Percentiles rank a stretch among this genome's conserved stretches.
These are phyloP conservation scores for Drosophila guanche DNA, from an alignment of 1,140 invertebrate genomes.

Conservation along the genomic window DNA sequence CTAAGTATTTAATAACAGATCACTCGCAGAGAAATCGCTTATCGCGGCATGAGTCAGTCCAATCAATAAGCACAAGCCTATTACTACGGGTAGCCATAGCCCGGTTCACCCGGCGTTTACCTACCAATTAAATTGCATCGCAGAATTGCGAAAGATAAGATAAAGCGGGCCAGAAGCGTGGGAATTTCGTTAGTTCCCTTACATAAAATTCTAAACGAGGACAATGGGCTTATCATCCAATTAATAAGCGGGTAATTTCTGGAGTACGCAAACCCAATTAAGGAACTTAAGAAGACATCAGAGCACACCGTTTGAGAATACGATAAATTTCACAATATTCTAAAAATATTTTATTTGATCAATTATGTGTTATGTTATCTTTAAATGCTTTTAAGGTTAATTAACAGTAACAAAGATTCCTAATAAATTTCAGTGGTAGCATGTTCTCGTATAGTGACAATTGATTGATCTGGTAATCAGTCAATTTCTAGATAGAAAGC, in stretches of 20 bases:
- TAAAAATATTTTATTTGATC: conserved; percentile 28
- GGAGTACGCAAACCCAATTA: conserved; percentile 32
- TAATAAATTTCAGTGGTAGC: too few species aligned
- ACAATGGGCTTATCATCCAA: conserved; percentile 41
- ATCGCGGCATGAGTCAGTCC: background rate
- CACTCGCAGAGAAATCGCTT: conserved; percentile 24
- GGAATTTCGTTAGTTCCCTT: conserved; percentile 29
- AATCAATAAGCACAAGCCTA: conserved; percentile 25
- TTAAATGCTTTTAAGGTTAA: too few species aligned
- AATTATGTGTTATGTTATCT: conserved; percentile 12
- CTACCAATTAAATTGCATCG: conserved; percentile 46
- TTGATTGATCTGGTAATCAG: conserved; percentile 27
- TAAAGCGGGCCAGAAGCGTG: conserved; percentile 21
- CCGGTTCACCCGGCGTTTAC: conserved; percentile 40
- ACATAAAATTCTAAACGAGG: conserved; percentile 26
- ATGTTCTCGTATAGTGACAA: too few species aligned
- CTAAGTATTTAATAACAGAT: conserved; percentile 58
- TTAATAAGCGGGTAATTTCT: conserved; percentile 19
- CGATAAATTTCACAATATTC: conserved; percentile 34
- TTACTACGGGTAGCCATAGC: conserved; percentile 34
- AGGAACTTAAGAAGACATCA: background rate
- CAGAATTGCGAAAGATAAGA: conserved; percentile 41
- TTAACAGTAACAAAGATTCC: too few species aligned
- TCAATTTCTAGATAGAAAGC: background rate
- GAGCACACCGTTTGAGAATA: background rate